Conservation (phyloP, 2,113 vertebrate genomes). For the Tylochromis polylepis region DNA sequence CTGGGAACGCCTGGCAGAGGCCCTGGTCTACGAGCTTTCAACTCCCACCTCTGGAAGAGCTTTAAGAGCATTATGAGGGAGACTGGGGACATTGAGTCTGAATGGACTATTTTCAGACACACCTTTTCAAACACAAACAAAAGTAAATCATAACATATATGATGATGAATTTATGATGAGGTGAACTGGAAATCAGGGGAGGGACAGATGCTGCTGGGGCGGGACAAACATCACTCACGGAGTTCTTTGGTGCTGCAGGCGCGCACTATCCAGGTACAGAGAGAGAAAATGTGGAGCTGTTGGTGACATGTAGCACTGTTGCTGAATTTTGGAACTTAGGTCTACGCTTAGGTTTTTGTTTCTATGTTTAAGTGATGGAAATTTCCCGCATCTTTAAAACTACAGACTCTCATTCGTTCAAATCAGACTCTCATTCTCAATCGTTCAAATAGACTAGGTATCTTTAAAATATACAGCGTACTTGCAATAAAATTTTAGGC, state of each 20-base stretch:
- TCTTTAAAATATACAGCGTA: background rate
- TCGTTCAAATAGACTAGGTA: background rate
- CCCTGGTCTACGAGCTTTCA: background rate
- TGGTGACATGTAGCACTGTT: background rate
- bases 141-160: background rate
- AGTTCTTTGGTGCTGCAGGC: background rate
- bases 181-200: background rate
- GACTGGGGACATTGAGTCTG: background rate
- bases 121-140: background rate
- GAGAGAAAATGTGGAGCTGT: background rate
- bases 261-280: background rate
- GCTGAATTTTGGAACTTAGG: background rate
- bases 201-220: background rate
- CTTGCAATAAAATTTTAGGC: background rate
- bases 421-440: background rate
- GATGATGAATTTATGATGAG: fast-evolving
- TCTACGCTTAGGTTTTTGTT: background rate
- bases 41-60: background rate
- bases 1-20: background rate
- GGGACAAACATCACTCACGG: background rate
- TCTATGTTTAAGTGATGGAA: background rate
- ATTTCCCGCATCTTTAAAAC: background rate
- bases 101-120: background rate
- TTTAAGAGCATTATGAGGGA: background rate
- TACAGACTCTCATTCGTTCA: background rate